Percentiles rank a stretch among this genome's conserved stretches.
Evolutionary conservation across 2,113 vertebrate genomes (phyloP).

Genomic region (Platichthys stellatus): DNA sequence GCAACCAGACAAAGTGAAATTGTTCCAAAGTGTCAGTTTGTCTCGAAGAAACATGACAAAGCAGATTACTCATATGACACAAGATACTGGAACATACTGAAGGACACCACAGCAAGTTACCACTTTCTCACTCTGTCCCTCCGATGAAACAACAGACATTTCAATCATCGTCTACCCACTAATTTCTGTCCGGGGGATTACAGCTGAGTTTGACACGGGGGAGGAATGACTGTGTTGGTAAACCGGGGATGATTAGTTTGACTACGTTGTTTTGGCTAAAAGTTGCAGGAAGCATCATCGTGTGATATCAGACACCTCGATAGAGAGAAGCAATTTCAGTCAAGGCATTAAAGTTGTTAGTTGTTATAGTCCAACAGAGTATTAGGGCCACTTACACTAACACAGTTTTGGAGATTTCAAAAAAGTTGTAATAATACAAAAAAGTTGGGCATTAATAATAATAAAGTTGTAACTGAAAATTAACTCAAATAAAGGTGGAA

Average conservation of each 20-base stretch:
- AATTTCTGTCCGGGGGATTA: neutral
- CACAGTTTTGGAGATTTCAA: no score
- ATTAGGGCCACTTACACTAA: no score
- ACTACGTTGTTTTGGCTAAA: neutral
- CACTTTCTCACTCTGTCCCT: neutral
- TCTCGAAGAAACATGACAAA: neutral
- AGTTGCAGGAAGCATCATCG: neutral
- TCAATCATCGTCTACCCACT: neutral
- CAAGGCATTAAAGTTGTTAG: neutral
- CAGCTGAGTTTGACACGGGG: neutral
- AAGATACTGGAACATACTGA: neutral
- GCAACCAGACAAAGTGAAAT: neutral
- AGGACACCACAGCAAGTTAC: neutral
- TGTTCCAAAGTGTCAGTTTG: neutral
- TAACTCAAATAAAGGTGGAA: no score
- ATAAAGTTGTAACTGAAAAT: no score
- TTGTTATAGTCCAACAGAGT: no score
- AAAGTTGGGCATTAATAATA: no score
- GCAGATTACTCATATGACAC: neutral
- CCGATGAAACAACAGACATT: neutral
- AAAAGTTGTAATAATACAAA: no score
- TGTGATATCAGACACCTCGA: neutral
- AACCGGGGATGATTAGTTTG: neutral
- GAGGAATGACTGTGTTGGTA: neutral
- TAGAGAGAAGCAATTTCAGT: neutral